These are phyloP conservation scores for Rhagoletis pomonella DNA, from an alignment of 1,140 invertebrate genomes.

Conservation along the genomic window DNA sequence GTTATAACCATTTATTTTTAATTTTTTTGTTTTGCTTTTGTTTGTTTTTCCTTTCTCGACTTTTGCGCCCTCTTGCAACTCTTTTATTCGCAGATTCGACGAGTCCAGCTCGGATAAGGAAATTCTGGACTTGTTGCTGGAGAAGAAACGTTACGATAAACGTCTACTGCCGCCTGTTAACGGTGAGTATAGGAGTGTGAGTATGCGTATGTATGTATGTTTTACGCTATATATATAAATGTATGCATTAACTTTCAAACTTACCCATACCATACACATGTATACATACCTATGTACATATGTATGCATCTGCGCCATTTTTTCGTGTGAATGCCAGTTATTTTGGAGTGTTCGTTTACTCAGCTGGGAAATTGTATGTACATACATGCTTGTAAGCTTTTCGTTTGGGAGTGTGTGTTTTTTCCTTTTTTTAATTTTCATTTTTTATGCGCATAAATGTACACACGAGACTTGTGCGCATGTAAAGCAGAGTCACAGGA, in stretches of 20 bases:
- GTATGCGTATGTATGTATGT: neutral
- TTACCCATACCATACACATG: neutral
- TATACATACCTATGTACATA: neutral
- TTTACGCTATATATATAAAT: neutral
- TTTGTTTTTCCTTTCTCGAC: constrained; percentile 25
- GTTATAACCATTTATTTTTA: neutral
- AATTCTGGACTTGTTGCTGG: constrained; percentile 88
- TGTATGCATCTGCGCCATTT: neutral
- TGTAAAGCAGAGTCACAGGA: neutral
- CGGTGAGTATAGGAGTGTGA: constrained; percentile 77
- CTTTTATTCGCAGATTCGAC: constrained; percentile 81
- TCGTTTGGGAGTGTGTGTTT: neutral
- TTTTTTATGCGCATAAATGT: neutral
- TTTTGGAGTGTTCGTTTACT: neutral
- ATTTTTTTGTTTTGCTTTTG: constrained; percentile 49
- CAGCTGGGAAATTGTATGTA: constrained; percentile 24
- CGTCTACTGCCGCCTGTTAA: constrained; percentile 88
- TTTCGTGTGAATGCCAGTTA: neutral
- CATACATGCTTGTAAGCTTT: neutral
- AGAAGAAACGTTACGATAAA: constrained; percentile 89
- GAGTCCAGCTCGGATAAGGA: constrained; percentile 92
- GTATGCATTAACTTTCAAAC: too few relatives aligned
- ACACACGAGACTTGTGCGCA: neutral
- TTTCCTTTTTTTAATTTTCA: neutral
- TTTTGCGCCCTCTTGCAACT: constrained; percentile 14